Percentiles rank a stretch among this genome's conserved stretches.
phyloP scores from a whole-genome alignment of 2,888 invertebrate species.

The Caenorhabditis japonica region DNA sequence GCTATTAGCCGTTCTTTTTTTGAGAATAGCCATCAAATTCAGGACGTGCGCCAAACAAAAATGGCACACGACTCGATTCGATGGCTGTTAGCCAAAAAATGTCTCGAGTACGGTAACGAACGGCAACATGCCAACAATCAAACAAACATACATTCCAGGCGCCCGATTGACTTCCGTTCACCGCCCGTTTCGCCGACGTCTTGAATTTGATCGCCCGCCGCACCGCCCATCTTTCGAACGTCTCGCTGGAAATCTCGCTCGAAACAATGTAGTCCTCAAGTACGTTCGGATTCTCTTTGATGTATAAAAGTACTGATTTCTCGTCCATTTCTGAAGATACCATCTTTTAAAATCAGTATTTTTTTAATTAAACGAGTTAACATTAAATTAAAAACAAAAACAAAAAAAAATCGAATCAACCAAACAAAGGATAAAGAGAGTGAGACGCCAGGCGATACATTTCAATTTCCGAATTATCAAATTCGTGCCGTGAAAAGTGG shows the following conservation, averaged over 20 bases:
- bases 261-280: constrained; percentile 64
- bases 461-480: background rate
- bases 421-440: too few species aligned
- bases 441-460: background rate
- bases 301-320: constrained; percentile 55
- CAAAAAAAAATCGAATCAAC: too few species aligned
- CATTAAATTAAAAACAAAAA: too few species aligned
- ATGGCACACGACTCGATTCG: too few species aligned
- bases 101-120: too few species aligned
- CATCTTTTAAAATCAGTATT: too few species aligned
- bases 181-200: constrained; percentile 6
- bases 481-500: constrained; percentile 8
- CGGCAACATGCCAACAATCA: background rate
- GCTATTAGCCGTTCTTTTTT: too few species aligned
- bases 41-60: too few species aligned
- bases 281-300: constrained; percentile 61
- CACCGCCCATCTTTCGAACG: constrained; percentile 66
- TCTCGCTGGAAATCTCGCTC: constrained; percentile 58
- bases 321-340: constrained; percentile 41
- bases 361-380: too few species aligned
- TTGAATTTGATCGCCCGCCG: constrained; percentile 29
- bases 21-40: too few species aligned
- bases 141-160: constrained; percentile 43
- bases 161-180: background rate
- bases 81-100: too few species aligned